A percentile compares a stretch with the other conserved stretches of the same genome.
These are phyloP conservation scores for Chrysodeixis includens DNA, from an alignment of 2,888 invertebrate species.

Conservation along the genomic window DNA sequence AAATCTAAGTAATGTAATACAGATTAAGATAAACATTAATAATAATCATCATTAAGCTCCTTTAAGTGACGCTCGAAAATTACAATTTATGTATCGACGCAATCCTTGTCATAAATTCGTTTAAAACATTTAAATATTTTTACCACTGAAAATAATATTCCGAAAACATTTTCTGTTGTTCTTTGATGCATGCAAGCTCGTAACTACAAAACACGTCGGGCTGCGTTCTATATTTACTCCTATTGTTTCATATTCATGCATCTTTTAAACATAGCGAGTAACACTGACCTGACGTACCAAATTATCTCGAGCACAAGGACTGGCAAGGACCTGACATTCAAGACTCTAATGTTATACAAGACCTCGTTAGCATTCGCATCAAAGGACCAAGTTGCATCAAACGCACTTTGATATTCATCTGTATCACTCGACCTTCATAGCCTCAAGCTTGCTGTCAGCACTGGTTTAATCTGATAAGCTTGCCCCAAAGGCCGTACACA, in stretches of 20 bases:
- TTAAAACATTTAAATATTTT: background rate
- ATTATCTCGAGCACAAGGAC: background rate
- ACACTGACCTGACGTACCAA: background rate
- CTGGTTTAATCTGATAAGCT: conserved; percentile 53
- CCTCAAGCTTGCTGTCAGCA: conserved; percentile 38
- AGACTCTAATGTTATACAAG: background rate
- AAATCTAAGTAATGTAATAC: background rate
- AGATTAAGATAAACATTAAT: background rate
- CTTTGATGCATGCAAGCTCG: background rate
- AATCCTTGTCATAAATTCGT: background rate
- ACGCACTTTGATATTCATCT: conserved; percentile 3
- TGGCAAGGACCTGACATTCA: background rate
- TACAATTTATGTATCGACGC: background rate
- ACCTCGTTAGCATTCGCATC: background rate
- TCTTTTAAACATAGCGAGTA: background rate
- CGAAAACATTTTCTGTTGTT: background rate
- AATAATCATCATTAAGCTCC: background rate
- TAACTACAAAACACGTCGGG: background rate
- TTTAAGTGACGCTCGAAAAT: background rate
- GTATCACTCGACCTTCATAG: conserved; percentile 20
- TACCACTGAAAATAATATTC: background rate
- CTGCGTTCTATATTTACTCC: background rate
- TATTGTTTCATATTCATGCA: conserved; percentile 7
- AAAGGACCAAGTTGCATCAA: conserved; percentile 18
- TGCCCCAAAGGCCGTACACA: conserved; percentile 33